Evolutionary conservation across 2,797 vertebrate species (phyloP), one percentile per base, ranked within the genome.

Genomic region (Tinamus major): DNA sequence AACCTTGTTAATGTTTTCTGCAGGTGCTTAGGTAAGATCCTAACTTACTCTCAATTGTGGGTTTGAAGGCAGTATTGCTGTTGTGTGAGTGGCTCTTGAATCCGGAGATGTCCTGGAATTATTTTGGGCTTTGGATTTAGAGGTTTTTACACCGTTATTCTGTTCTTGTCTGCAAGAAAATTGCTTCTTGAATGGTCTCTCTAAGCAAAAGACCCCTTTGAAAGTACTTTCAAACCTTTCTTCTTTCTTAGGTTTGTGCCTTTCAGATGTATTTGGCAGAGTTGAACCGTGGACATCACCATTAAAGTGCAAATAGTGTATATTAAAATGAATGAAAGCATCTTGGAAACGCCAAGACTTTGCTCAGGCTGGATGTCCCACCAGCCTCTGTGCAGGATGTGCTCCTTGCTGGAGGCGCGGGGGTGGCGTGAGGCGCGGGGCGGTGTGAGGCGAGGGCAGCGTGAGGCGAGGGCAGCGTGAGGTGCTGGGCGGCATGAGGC

Each of bases 271-370:
- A 13, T 33, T 27, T 67, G 70, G 19, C 31, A 49, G 79, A 7
- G 42, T 42, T 27, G 42, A 70, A 16, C 65, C 13, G 2, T 20
- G 33, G 37, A 17, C 0, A 0, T 23, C 58, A 85, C 15, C 14
- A 6, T 17, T 68, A 63, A 78, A 90, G 10, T 31, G 5, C 6
- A 69, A 46, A 31, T 17, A 35, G 0, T 55, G 53, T 55, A 4
- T 55, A 55, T 55, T 31, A 31, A 55, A 55, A 31, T 55, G 53
- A 31, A 19, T 55, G 18, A 31, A 19, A 56, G 24, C 12, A 49
- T 10, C 46, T 21, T 21, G 46, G 9, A 48, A 21, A 21, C 5
- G 46, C 19, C 19, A 21, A 10, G 20, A 20, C 19, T 48, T 21
- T 48, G 46, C 46, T 48, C 9, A 10, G 46, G 46, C 18, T 48